Conservation (phyloP, 1,140 invertebrate species). For the Thalassaphorura encarpata region DNA sequence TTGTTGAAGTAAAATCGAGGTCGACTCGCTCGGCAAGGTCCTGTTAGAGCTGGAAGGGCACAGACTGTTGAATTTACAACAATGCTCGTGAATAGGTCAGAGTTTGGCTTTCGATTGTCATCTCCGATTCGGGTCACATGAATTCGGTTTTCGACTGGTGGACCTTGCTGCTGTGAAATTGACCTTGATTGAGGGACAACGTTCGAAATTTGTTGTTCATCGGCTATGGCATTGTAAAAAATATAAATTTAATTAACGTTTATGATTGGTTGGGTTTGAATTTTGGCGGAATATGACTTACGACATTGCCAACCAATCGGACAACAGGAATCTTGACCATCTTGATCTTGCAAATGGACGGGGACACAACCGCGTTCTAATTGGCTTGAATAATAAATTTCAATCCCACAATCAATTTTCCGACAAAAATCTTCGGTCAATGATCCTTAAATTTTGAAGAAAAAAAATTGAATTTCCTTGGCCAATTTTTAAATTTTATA, state of each 20-base stretch:
- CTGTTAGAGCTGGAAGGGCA: conserved; percentile 3
- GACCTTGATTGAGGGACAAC: conserved; percentile 38
- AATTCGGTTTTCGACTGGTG: too few relatives aligned
- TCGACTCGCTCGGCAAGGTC: conserved; percentile 26
- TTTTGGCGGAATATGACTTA: too few relatives aligned
- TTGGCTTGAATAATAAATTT: conserved; percentile 24
- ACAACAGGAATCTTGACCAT: conserved; percentile 20
- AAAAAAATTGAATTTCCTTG: too few relatives aligned
- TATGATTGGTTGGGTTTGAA: too few relatives aligned
- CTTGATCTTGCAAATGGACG: conserved; percentile 17
- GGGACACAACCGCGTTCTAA: conserved; percentile 25
- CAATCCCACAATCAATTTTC: conserved; percentile 29
- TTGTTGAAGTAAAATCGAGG: conserved; percentile 28
- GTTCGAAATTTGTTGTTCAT: conserved; percentile 37
- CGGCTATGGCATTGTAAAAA: conserved; percentile 7
- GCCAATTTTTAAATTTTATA: too few relatives aligned
- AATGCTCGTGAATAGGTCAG: too few relatives aligned
- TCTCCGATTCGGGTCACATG: too few relatives aligned
- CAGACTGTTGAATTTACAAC: conserved; percentile 12
- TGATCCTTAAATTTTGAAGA: too few relatives aligned
- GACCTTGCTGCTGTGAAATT: not conserved
- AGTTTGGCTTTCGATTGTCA: too few relatives aligned
- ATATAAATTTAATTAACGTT: too few relatives aligned
- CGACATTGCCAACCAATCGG: conserved; percentile 31
- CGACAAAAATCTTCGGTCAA: conserved; percentile 21